Conservation (phyloP, 2,113 vertebrate genomes). For the Butorides virescens region DNA sequence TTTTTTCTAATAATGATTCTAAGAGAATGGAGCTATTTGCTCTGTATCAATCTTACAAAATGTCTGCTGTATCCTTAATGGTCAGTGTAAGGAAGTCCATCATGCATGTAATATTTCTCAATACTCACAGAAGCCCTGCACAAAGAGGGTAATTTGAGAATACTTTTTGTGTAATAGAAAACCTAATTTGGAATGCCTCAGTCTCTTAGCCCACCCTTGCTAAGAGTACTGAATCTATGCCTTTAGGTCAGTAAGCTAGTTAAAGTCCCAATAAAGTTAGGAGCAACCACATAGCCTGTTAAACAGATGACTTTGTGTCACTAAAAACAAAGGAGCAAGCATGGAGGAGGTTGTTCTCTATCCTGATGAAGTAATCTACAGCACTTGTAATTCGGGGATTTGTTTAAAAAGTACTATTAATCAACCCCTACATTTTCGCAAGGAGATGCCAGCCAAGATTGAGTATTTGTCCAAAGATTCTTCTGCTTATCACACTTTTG, state of each 20-base stretch:
- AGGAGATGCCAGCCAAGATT: background rate
- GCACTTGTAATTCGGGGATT: background rate
- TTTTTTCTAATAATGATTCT: background rate
- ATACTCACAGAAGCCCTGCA: background rate
- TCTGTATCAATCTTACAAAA: background rate
- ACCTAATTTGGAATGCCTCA: background rate
- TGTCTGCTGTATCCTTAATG: background rate
- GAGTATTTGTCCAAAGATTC: background rate
- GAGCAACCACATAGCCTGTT: background rate
- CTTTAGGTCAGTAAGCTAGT: background rate
- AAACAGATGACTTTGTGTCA: background rate
- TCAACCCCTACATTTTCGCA: background rate
- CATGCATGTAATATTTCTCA: background rate
- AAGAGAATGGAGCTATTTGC: background rate
- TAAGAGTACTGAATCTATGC: background rate
- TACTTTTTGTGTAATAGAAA: background rate
- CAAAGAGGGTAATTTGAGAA: background rate
- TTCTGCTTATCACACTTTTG: background rate
- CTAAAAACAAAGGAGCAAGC: background rate
- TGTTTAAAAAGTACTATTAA: background rate
- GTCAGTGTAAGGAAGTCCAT: background rate
- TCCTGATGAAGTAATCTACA: background rate
- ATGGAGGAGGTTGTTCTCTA: background rate
- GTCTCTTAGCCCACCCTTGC: background rate
- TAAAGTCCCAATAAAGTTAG: background rate